phyloP scores from a whole-genome alignment of 2,113 vertebrate genomes.

The Sinocyclocheilus anshuiensis region DNA sequence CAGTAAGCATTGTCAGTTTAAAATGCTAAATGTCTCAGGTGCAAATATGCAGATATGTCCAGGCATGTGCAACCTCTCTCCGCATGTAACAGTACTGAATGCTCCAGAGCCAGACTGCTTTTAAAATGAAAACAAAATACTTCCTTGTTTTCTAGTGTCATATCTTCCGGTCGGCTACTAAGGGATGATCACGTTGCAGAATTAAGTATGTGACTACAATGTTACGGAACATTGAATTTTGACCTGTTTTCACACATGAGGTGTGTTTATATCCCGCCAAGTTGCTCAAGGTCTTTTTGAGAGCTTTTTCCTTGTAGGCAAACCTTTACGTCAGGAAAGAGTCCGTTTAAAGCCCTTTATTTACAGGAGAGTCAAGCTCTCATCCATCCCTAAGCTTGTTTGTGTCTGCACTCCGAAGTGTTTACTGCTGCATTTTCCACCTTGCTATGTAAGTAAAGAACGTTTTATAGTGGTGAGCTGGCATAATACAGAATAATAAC shows the following conservation, averaged over 20 bases:
- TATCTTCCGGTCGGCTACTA: not conserved
- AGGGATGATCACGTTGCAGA: not conserved
- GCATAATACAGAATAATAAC: not conserved
- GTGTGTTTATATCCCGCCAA: not conserved
- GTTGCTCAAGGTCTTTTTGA: not conserved
- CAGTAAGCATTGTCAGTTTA: not conserved
- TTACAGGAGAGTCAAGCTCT: conserved; percentile 26
- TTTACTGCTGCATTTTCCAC: not conserved
- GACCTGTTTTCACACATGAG: not conserved
- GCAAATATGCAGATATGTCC: conserved; percentile 23
- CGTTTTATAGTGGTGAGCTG: not conserved
- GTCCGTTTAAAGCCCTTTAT: conserved; percentile 27
- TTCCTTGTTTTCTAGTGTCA: not conserved
- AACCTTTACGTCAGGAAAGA: conserved; percentile 4
- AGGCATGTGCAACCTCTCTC: not conserved
- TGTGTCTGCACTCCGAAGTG: conserved; percentile 3
- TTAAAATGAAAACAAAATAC: not conserved
- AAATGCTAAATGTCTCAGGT: not conserved
- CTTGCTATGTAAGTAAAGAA: not conserved
- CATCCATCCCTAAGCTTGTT: conserved; percentile 24
- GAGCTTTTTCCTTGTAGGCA: not conserved
- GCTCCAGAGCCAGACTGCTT: not conserved
- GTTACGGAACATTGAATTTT: not conserved
- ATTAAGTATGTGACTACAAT: not conserved
- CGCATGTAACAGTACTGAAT: not conserved